Base-by-base conservation (phyloP, 2,797 vertebrate genomes). In the Notoglanidium macrostoma region DNA sequence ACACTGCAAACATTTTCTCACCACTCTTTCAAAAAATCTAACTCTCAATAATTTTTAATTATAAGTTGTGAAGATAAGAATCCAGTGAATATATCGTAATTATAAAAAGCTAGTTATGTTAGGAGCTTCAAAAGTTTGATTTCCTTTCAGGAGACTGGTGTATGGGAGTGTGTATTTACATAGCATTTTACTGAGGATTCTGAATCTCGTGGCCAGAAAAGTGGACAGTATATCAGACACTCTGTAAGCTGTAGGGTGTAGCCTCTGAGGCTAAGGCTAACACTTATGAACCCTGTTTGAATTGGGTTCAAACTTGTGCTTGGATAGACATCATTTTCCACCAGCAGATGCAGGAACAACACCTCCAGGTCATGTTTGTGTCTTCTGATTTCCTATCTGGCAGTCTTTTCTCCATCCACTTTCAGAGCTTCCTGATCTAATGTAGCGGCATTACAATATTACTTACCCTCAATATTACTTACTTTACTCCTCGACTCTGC, bases 401-500 rank as follows among this genome's bases (percentile, higher is more conserved):
- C 67, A 12, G 2, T 55, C 65, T 15, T 84, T 57, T 26, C 82
- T 72, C 21, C 8, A 26, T 84, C 83, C 67, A 40, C 67, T 84
- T 84, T 57, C 19, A 40, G 23, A 10, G 21, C 67, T 84, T 84
- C 83, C 83, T 84, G 67, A 57, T 84, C 83, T 84, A 72, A 84
- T 73, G 67, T 72, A 84, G 49, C 32, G 5, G 32, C 83, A 72
- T 44, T 84, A 72, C 67, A 57, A n/a, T 84, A 59, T 72, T 84
- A 84, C 83, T 84, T 84, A 84, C 32, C 81, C 63, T 68, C 61
- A 40, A 40, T 70, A 84, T 84, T 32, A 15, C 82, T 40, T 40
- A 40, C 49, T 72, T 54, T 54, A 23, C 29, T 3, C 63, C 49
- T 83, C 9, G 40, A 21, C 80, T 32, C 44, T 7, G 29, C 65